Base-by-base conservation (phyloP, 2,888 invertebrate species). In the Acutogordius australiensis region DNA sequence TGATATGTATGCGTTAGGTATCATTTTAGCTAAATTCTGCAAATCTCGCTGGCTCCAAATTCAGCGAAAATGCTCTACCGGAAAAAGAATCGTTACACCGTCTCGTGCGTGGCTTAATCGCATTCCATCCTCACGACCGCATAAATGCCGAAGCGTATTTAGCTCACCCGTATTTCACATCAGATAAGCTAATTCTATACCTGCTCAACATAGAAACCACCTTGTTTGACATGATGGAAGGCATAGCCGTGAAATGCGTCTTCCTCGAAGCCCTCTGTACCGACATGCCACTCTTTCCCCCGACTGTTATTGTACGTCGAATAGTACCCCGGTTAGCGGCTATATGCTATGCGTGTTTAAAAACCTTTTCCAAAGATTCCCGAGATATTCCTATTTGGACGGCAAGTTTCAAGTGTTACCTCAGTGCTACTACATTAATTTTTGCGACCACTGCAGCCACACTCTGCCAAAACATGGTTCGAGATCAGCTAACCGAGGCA, bases 1-100 rank as follows among this genome's bases (percentile, higher is more conserved):
- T 21, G 56, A 56, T 23, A 23, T 56, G 13, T 56, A 23, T 56
- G 4, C 28, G n/a, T 62, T 29, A 37, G 45, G 27, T 59, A 30
- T 51, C 26, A 23, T 51, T n/a, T n/a, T n/a, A n/a, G n/a, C n/a
- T n/a, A n/a, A n/a, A n/a, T n/a, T n/a, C n/a, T n/a, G n/a, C n/a
- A n/a, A n/a, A n/a, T n/a, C n/a, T n/a, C n/a, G n/a, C n/a, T n/a
- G n/a, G n/a, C n/a, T n/a, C n/a, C n/a, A n/a, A n/a, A n/a, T n/a
- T n/a, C n/a, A n/a, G n/a, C n/a, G n/a, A n/a, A n/a, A n/a, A n/a
- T n/a, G n/a, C n/a, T n/a, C n/a, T n/a, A n/a, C n/a, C n/a, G n/a
- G n/a, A n/a, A n/a, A n/a, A n/a, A n/a, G n/a, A n/a, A n/a, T n/a
- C n/a, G n/a, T n/a, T n/a, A n/a, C n/a, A n/a, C n/a, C n/a, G n/a